phyloP scores from a whole-genome alignment of 2,888 invertebrate species.

The Leptarthrus brevirostris region DNA sequence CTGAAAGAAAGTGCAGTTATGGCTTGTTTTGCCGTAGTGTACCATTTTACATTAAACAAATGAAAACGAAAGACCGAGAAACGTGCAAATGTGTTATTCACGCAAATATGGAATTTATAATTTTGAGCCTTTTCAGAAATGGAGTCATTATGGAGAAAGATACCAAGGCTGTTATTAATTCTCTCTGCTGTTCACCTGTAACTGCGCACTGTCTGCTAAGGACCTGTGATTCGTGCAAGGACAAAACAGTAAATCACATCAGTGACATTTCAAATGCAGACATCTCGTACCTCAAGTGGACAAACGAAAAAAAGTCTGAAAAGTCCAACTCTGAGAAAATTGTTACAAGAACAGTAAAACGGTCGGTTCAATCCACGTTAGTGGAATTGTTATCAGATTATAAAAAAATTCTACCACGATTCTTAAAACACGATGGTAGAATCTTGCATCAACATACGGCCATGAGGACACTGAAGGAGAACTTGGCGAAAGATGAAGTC shows the following conservation, averaged over 20 bases:
- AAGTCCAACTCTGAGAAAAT: neutral
- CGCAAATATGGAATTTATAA: neutral
- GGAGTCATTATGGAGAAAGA: neutral
- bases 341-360: neutral
- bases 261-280: neutral
- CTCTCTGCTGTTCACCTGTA: neutral
- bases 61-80: neutral
- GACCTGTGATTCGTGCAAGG: neutral
- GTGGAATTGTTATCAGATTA: neutral
- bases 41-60: slow-evolving; percentile 9
- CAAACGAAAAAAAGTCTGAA: neutral
- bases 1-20: neutral
- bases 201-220: neutral
- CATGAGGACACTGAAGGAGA: neutral
- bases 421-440: neutral
- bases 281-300: neutral
- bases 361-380: neutral
- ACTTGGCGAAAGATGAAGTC: neutral
- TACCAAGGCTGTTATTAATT: neutral
- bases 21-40: neutral
- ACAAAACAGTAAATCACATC: neutral
- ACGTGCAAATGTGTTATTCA: slow-evolving; percentile 11
- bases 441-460: neutral
- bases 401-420: neutral
- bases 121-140: neutral